Conservation (phyloP, 2,797 vertebrate genomes). For the Crocodylus rhombifer region DNA sequence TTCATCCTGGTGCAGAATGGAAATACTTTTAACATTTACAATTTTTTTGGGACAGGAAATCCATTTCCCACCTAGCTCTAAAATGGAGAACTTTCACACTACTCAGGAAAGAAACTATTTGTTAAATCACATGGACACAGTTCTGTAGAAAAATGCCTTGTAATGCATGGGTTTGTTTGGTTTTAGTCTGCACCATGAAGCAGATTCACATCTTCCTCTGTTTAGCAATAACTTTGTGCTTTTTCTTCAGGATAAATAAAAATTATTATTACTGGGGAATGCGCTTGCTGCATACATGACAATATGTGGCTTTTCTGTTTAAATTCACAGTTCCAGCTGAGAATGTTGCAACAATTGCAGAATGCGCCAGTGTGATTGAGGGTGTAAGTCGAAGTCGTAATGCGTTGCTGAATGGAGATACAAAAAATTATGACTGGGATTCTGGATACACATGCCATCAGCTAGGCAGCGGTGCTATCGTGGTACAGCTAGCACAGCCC, state of each 20-base stretch:
- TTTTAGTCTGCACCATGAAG: not conserved
- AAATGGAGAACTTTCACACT: not conserved
- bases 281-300: conserved; percentile 15
- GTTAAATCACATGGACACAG: conserved; percentile 1
- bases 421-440: conserved; percentile 98
- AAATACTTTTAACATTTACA: not conserved
- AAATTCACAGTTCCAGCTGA: conserved; percentile 89
- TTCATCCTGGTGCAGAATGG: not conserved
- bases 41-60: not conserved
- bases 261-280: not conserved
- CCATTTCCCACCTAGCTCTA: not conserved
- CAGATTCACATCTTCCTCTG: not conserved
- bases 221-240: not conserved
- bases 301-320: conserved; percentile 62
- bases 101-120: not conserved
- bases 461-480: conserved; percentile 95
- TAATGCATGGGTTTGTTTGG: not conserved
- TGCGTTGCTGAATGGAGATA: conserved; percentile 96
- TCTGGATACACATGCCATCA: conserved; percentile 98
- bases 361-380: conserved; percentile 95
- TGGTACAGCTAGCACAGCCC: conserved; percentile 96
- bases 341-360: conserved; percentile 92
- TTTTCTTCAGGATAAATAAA: not conserved
- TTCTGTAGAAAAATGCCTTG: not conserved
- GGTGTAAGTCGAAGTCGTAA: conserved; percentile 97